These are phyloP conservation scores for Oeneis ivallda DNA, from an alignment of 2,888 invertebrate genomes.

Conservation along the genomic window DNA sequence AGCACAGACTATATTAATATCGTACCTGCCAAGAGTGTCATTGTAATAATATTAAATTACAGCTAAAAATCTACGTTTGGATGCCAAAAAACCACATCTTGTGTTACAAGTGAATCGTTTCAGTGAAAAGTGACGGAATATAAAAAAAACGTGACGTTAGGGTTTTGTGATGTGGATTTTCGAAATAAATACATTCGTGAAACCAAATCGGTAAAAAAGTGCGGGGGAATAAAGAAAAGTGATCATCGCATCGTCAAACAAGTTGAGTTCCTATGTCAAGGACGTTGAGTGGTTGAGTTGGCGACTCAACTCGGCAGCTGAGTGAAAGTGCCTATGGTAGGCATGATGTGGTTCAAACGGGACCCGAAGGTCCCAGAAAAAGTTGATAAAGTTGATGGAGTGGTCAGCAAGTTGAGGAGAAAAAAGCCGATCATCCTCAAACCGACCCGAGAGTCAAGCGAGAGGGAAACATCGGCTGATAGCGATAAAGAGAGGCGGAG, in stretches of 20 bases:
- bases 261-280: neutral
- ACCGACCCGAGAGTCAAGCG: conserved; percentile 72
- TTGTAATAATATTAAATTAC: conserved; percentile 24
- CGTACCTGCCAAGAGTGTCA: conserved; percentile 32
- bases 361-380: conserved; percentile 71
- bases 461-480: conserved; percentile 74
- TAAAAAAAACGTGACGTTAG: neutral
- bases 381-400: conserved; percentile 54
- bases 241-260: neutral
- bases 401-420: conserved; percentile 65
- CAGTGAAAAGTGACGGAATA: conserved; percentile 9
- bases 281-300: neutral
- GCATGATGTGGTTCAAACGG: conserved; percentile 78
- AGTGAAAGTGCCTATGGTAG: conserved; percentile 47
- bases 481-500: conserved; percentile 74
- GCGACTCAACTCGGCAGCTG: conserved; percentile 4
- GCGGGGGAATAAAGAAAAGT: neutral
- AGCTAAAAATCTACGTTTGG: conserved; percentile 22
- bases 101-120: conserved; percentile 16
- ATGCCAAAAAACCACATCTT: conserved; percentile 22
- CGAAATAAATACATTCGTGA: conserved; percentile 21
- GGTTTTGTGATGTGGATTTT: conserved; percentile 29
- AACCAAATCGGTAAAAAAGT: conserved; percentile 19
- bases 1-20: neutral
- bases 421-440: conserved; percentile 69